These are phyloP conservation scores for Pteropus rufus DNA, from an alignment of 2,797 vertebrate genomes.

Conservation along the genomic window DNA sequence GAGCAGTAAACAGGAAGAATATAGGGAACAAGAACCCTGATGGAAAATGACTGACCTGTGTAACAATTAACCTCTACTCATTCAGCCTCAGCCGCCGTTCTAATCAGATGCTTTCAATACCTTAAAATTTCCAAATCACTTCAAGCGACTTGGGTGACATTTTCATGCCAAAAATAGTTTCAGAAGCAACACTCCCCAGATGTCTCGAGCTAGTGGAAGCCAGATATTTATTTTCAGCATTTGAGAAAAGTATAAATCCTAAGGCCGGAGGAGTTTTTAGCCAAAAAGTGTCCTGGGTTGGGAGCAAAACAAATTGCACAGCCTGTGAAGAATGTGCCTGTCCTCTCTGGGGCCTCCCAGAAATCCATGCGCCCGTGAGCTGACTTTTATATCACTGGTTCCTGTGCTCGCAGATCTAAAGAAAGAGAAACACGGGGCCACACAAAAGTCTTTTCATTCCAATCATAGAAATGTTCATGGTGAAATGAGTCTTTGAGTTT, in stretches of 20 bases:
- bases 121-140: constrained; percentile 31
- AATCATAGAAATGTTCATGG: neutral
- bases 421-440: neutral
- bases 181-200: constrained; percentile 31
- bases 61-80: neutral
- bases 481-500: neutral
- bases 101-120: neutral
- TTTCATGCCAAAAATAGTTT: constrained; percentile 38
- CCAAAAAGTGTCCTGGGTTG: neutral
- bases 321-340: neutral
- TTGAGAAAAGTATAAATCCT: neutral
- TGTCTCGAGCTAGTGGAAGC: constrained; percentile 5
- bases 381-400: neutral
- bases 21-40: neutral
- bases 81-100: neutral
- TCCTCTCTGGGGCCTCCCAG: neutral
- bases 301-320: neutral
- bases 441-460: constrained; percentile 1
- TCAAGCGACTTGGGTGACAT: neutral
- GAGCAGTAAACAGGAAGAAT: neutral
- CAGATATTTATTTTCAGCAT: neutral
- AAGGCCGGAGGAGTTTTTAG: neutral
- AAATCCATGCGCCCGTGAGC: neutral
- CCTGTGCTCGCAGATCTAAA: neutral
- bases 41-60: neutral